Percentiles rank a stretch among this genome's conserved stretches.
phyloP scores from a whole-genome alignment of 2,113 vertebrate genomes.

The Cheirogaleus medius region DNA sequence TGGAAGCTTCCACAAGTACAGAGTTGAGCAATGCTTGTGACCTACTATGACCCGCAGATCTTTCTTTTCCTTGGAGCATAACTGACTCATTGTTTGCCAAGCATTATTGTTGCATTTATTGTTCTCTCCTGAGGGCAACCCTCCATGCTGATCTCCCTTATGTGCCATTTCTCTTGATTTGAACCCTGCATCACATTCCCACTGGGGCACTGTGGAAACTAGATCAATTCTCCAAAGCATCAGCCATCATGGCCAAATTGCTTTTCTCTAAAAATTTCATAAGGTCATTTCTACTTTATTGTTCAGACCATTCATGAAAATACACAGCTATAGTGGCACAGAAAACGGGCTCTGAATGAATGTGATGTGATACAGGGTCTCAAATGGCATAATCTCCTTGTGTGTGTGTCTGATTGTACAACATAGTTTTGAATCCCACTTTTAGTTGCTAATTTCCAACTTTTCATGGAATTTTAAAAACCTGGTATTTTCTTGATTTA shows the following conservation, averaged over 20 bases:
- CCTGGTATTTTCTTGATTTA: not conserved
- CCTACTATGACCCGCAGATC: not conserved
- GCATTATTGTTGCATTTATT: not conserved
- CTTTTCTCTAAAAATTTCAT: slow-evolving; percentile 6
- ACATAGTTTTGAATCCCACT: not conserved
- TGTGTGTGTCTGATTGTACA: not conserved
- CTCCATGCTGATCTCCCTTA: not conserved
- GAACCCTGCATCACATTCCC: not conserved
- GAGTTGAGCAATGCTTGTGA: not conserved
- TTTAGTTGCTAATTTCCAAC: not conserved
- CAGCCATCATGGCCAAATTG: not conserved
- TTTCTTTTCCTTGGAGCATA: not conserved
- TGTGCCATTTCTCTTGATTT: not conserved
- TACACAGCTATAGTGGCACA: not conserved
- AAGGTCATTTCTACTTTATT: not conserved
- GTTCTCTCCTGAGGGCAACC: not conserved
- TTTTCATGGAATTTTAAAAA: not conserved
- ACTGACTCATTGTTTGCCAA: not conserved
- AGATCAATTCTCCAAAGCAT: not conserved
- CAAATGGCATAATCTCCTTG: not conserved
- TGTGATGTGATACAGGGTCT: not conserved
- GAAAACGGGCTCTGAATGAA: not conserved
- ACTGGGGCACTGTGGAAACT: not conserved
- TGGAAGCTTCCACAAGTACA: not conserved
- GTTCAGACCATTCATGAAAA: not conserved